Evolutionary conservation across 2,888 invertebrate genomes (phyloP).

Genomic region (Mesoligia furuncula): DNA sequence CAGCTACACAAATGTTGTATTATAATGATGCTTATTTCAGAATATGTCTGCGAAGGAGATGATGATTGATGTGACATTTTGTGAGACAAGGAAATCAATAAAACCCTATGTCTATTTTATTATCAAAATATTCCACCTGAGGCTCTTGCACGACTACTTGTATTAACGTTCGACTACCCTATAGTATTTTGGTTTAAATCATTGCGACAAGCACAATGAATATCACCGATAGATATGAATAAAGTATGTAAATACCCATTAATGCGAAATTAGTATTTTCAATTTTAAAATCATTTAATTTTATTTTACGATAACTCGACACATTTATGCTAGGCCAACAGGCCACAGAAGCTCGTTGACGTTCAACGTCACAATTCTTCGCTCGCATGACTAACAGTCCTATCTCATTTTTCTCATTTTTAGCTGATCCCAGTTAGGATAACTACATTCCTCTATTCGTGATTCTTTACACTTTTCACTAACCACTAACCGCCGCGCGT

Average conservation of each 20-base stretch:
- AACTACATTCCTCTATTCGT: too few species aligned
- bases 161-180: background rate
- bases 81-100: background rate
- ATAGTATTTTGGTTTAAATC: background rate
- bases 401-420: too few species aligned
- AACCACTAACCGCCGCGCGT: too few species aligned
- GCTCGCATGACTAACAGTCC: too few species aligned
- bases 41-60: background rate
- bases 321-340: too few species aligned
- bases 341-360: background rate
- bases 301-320: background rate
- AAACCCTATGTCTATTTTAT: background rate
- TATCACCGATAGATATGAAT: background rate
- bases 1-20: conserved; percentile 23
- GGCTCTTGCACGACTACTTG: background rate
- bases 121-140: background rate
- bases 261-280: background rate
- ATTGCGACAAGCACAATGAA: background rate
- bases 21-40: background rate
- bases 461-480: too few species aligned
- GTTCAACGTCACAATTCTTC: background rate
- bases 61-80: background rate
- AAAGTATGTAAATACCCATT: background rate
- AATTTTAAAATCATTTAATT: background rate
- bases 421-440: too few species aligned